Percentiles rank a stretch among this genome's conserved stretches.
phyloP scores from a whole-genome alignment of 1,140 invertebrate species.

The Carposina sasakii region DNA sequence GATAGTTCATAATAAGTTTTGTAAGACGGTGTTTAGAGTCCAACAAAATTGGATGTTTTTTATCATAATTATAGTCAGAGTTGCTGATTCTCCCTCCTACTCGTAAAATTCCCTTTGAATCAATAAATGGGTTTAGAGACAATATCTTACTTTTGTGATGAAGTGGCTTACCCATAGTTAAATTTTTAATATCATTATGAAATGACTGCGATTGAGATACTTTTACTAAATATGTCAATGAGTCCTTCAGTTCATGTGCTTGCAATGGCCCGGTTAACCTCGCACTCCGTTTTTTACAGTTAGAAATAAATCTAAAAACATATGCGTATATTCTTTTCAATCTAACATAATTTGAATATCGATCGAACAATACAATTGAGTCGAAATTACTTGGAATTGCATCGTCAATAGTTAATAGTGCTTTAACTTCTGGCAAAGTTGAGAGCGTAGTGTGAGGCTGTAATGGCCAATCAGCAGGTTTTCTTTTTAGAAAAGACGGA shows the following conservation, averaged over 20 bases:
- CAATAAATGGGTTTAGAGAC: not conserved
- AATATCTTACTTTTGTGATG: not conserved
- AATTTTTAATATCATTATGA: not conserved
- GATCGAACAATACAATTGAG: conserved; percentile 10
- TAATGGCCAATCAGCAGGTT: not conserved
- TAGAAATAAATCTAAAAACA: not conserved
- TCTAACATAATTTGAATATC: conserved; percentile 8
- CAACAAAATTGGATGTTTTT: not conserved
- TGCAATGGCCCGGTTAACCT: not conserved
- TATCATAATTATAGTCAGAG: not conserved
- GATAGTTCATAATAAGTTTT: not conserved
- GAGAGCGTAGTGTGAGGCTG: not conserved
- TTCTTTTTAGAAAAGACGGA: not conserved
- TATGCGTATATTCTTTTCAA: not conserved
- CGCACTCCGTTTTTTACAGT: not conserved
- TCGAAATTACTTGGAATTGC: not conserved
- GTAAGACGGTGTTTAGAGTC: not conserved
- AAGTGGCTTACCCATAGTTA: not conserved
- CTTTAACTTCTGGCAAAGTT: too few relatives aligned
- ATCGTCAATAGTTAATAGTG: too few relatives aligned
- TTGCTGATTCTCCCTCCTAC: not conserved
- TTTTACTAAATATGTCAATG: not conserved
- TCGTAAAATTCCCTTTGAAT: not conserved
- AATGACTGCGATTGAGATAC: not conserved
- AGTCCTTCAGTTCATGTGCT: not conserved